These are phyloP conservation scores for Tretioscincus oriximinensis DNA, from an alignment of 2,113 vertebrate genomes.

Conservation along the genomic window DNA sequence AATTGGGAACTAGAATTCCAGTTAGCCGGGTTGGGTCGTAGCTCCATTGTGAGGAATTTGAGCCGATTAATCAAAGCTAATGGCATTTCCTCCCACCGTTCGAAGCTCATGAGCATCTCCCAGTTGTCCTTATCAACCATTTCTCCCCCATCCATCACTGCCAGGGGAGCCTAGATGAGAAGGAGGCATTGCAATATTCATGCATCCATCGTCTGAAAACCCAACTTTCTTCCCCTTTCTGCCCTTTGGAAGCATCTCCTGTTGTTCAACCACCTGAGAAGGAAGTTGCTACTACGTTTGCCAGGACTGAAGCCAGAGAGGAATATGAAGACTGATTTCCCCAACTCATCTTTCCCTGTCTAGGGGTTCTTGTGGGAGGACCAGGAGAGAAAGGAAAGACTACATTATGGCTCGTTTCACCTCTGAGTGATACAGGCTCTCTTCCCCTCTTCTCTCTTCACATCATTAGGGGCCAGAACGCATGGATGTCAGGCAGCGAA, in stretches of 20 bases:
- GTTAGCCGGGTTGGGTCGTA: constrained; percentile 22
- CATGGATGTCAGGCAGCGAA: neutral
- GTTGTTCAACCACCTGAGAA: neutral
- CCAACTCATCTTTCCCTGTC: constrained; percentile 14
- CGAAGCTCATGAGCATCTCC: constrained; percentile 40
- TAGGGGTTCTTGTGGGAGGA: neutral
- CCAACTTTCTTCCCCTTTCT: constrained; percentile 17
- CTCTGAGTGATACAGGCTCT: constrained; percentile 2
- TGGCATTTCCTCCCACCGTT: constrained; percentile 53
- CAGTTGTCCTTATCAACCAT: constrained; percentile 43
- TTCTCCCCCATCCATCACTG: constrained; percentile 45
- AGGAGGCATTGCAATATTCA: rapidly evolving
- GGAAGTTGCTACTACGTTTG: neutral
- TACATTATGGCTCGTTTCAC: constrained; percentile 23
- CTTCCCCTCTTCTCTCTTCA: constrained; percentile 21
- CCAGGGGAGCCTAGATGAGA: constrained; percentile 21
- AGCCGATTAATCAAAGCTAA: constrained; percentile 58
- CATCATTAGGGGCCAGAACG: constrained; percentile 10
- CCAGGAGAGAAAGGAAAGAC: neutral
- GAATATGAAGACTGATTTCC: neutral
- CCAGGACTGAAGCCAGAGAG: neutral
- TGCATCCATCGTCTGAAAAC: constrained; percentile 35
- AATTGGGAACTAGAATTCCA: constrained; percentile 52
- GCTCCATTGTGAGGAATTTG: constrained; percentile 19
- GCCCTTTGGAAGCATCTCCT: constrained; percentile 17